These are phyloP conservation scores for Calcarius lapponicus DNA, from an alignment of 2,797 vertebrate species.

Conservation along the genomic window DNA sequence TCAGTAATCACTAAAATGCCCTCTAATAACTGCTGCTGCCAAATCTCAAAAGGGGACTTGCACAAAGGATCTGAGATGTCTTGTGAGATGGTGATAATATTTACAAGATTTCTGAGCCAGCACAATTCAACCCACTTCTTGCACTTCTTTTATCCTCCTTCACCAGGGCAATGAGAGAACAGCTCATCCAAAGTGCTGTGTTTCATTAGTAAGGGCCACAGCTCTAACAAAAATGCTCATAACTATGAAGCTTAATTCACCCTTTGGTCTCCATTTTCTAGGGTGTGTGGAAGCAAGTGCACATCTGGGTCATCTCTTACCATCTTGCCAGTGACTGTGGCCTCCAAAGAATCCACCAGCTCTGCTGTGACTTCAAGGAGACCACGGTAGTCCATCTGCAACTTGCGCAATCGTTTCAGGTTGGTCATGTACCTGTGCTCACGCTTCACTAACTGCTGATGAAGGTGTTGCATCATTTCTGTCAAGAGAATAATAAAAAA, in stretches of 20 bases:
- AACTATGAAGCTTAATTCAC: not conserved
- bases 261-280: not conserved
- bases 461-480: constrained; percentile 78
- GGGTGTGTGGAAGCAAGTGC: not conserved
- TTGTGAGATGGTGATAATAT: not conserved
- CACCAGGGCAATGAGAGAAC: not conserved
- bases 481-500: not conserved
- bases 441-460: constrained; percentile 85
- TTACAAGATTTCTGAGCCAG: not conserved
- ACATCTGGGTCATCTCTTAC: constrained; percentile 72
- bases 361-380: constrained; percentile 92
- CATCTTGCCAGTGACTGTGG: constrained; percentile 92
- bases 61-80: not conserved
- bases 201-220: not conserved
- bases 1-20: not conserved
- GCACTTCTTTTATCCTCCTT: not conserved
- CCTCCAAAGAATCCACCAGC: constrained; percentile 92
- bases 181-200: not conserved
- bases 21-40: not conserved
- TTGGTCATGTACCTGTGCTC: constrained; percentile 81
- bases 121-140: not conserved
- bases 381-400: constrained; percentile 88
- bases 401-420: constrained; percentile 83
- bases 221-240: not conserved
- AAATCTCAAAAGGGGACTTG: not conserved